Percentiles rank a stretch among this genome's conserved stretches.
phyloP scores from a whole-genome alignment of 2,797 vertebrate species.

The Thripadectes ignobilis region DNA sequence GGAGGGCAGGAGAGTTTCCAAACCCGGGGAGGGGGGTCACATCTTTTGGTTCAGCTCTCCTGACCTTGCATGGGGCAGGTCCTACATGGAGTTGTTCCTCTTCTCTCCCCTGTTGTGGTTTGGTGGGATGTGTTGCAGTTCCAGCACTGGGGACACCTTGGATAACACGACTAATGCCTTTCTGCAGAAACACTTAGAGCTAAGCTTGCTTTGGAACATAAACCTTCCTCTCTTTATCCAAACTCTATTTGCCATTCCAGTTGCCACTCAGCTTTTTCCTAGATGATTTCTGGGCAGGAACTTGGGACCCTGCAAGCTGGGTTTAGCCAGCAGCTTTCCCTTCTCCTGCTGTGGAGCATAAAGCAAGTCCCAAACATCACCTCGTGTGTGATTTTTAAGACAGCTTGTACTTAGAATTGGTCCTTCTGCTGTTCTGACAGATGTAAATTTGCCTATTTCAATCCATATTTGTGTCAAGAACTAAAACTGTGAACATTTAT shows the following conservation, averaged over 20 bases:
- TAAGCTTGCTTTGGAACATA: neutral
- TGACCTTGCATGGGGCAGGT: neutral
- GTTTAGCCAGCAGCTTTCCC: neutral
- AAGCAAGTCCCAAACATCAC: neutral
- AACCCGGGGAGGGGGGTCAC: neutral
- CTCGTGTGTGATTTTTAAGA: neutral
- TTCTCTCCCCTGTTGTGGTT: neutral
- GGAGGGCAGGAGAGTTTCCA: neutral
- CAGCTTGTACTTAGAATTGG: constrained; percentile 7
- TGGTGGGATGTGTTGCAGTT: neutral
- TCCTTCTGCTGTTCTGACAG: constrained; percentile 63
- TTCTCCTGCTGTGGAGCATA: neutral
- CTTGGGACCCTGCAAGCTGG: neutral
- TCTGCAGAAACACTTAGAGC: neutral
- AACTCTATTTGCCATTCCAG: neutral
- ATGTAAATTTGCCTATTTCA: constrained; percentile 71
- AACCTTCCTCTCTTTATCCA: neutral
- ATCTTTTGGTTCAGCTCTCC: neutral
- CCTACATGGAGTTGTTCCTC: neutral
- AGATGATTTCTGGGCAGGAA: neutral
- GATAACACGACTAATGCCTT: neutral
- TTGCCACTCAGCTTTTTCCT: neutral
- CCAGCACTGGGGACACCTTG: neutral
- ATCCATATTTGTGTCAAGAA: constrained; percentile 71
- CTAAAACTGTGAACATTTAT: constrained; percentile 77